A percentile compares a stretch with the other conserved stretches of the same genome.
Evolutionary conservation across 2,888 invertebrate species (phyloP).

Genomic region (Cryptus armator): DNA sequence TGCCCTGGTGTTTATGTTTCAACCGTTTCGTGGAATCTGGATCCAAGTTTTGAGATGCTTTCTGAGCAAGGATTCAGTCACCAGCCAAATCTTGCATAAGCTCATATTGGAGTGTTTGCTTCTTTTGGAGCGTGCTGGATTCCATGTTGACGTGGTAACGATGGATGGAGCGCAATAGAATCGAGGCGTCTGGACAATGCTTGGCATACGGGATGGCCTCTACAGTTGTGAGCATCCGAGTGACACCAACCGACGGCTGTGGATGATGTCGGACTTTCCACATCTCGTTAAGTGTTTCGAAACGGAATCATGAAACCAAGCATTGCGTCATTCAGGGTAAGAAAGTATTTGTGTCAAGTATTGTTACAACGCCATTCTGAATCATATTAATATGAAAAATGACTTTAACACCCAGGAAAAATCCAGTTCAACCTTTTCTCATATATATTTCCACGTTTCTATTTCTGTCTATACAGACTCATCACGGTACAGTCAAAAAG

Average conservation of each 20-base stretch:
- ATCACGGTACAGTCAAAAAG: slow-evolving; percentile 62
- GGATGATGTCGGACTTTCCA: slow-evolving; percentile 73
- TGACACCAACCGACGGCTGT: slow-evolving; percentile 58
- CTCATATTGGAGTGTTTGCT: slow-evolving; percentile 73
- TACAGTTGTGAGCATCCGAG: slow-evolving; percentile 70
- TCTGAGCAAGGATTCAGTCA: slow-evolving; percentile 70
- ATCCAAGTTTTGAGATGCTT: slow-evolving; percentile 74
- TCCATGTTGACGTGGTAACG: slow-evolving; percentile 70
- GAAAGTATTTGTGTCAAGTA: neutral
- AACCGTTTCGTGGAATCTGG: slow-evolving; percentile 72
- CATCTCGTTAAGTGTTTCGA: slow-evolving; percentile 72
- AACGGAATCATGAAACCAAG: slow-evolving; percentile 56
- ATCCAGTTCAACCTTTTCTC: no score
- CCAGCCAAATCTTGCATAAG: slow-evolving; percentile 67
- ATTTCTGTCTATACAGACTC: slow-evolving; percentile 57
- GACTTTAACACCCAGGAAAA: no score
- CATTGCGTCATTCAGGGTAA: slow-evolving; percentile 6
- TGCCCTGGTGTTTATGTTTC: slow-evolving; percentile 75
- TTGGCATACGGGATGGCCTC: slow-evolving; percentile 60
- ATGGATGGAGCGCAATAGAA: slow-evolving; percentile 76
- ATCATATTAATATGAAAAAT: no score
- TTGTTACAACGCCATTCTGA: no score
- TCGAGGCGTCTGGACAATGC: slow-evolving; percentile 71
- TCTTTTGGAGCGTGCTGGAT: slow-evolving; percentile 70
- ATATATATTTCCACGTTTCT: no score